Percentiles rank a stretch among this genome's conserved stretches.
Conservation (phyloP, 2,888 invertebrate species). For the Mesorhabditis belari region DNA sequence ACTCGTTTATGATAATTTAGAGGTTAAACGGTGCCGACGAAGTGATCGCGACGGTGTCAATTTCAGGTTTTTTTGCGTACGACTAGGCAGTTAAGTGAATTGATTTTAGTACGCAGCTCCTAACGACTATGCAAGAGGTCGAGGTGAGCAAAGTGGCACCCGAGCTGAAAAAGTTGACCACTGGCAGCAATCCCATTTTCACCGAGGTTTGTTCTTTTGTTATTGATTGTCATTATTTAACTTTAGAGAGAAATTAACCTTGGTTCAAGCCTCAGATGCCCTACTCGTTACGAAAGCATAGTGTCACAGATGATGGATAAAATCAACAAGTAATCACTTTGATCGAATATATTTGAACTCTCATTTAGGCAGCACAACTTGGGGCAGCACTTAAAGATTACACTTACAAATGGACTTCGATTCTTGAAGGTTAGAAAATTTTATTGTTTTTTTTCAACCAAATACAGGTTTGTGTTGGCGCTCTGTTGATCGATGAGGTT, state of each 20-base stretch:
- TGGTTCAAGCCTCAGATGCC: background rate
- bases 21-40: background rate
- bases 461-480: constrained; percentile 2
- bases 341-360: background rate
- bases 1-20: background rate
- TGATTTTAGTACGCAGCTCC: background rate
- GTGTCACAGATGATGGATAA: background rate
- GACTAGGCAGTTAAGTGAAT: no score
- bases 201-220: background rate
- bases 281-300: background rate
- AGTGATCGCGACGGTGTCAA: background rate
- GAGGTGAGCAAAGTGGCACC: background rate
- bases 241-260: background rate
- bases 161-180: background rate
- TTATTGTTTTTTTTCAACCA: background rate
- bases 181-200: background rate
- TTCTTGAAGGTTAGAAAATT: background rate
- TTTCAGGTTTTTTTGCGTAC: background rate
- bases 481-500: constrained; percentile 14
- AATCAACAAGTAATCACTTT: background rate
- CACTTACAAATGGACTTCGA: background rate
- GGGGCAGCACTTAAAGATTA: background rate
- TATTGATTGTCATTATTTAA: background rate
- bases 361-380: background rate
- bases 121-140: background rate